phyloP scores from a whole-genome alignment of 2,113 vertebrate species.

The Phycodurus eques region DNA sequence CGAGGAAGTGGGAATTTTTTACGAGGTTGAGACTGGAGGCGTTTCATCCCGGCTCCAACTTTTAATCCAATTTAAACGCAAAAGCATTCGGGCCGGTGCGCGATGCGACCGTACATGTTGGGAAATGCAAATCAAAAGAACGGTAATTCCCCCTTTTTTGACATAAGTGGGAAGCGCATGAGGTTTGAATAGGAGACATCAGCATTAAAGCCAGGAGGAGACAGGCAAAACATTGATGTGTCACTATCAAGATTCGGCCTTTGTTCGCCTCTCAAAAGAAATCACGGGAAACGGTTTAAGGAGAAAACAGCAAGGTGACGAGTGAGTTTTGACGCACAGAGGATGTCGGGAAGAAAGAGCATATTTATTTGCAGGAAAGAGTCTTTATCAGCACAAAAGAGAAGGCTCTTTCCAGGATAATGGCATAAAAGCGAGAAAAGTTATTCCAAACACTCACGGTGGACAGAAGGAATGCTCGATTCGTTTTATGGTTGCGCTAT shows the following conservation, averaged over 20 bases:
- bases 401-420: not conserved
- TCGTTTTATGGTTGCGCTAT: not conserved
- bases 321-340: slow-evolving; percentile 20
- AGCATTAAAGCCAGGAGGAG: slow-evolving; percentile 31
- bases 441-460: not conserved
- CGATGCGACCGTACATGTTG: slow-evolving; percentile 44
- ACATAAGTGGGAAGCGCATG: slow-evolving; percentile 22
- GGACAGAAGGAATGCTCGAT: not conserved
- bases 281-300: slow-evolving; percentile 10
- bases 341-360: slow-evolving; percentile 8
- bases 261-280: slow-evolving; percentile 28
- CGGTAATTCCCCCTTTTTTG: slow-evolving; percentile 55
- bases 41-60: slow-evolving; percentile 25
- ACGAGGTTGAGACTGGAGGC: slow-evolving; percentile 23
- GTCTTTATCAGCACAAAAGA: slow-evolving; percentile 9
- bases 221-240: slow-evolving; percentile 33
- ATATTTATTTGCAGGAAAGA: slow-evolving; percentile 18
- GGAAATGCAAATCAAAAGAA: slow-evolving; percentile 52
- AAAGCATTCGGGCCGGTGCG: slow-evolving; percentile 48
- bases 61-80: slow-evolving; percentile 18
- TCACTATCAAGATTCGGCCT: slow-evolving; percentile 29
- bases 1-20: slow-evolving; percentile 20
- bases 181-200: slow-evolving; percentile 33
- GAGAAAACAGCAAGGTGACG: slow-evolving; percentile 15
- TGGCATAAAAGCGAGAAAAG: not conserved